A percentile compares a stretch with the other conserved stretches of the same genome.
These are phyloP conservation scores for Leptocoma aspasia DNA, from an alignment of 2,113 vertebrate species.

Conservation along the genomic window DNA sequence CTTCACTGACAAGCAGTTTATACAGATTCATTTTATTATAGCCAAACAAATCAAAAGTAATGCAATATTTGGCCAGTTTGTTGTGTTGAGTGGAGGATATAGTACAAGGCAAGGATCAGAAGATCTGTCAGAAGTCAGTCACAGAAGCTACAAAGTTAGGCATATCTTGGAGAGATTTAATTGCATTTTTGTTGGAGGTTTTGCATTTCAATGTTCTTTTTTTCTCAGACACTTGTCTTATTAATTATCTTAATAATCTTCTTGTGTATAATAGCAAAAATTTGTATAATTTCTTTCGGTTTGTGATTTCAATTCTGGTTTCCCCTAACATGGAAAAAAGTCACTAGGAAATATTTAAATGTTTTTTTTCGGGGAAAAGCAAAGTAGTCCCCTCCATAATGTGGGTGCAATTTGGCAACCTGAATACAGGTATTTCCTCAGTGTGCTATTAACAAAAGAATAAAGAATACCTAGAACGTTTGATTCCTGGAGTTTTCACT, in stretches of 20 bases:
- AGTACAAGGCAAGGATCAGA: background rate
- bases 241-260: background rate
- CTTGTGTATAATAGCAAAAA: background rate
- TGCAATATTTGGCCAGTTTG: background rate
- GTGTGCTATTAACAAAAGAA: background rate
- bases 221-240: background rate
- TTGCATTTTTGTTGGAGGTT: background rate
- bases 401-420: background rate
- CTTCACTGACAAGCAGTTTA: background rate
- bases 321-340: fast-evolving
- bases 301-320: background rate
- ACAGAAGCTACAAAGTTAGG: background rate
- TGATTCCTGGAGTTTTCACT: background rate
- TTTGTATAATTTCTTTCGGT: background rate
- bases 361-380: background rate
- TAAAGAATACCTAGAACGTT: background rate
- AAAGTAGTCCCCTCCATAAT: background rate
- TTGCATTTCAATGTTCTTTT: background rate
- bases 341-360: background rate
- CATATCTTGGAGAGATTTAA: background rate
- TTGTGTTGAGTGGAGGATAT: background rate
- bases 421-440: background rate
- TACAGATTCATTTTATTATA: background rate
- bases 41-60: background rate
- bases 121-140: background rate